A percentile compares a stretch with the other conserved stretches of the same genome.
Conservation (phyloP, 2,888 invertebrate genomes). For the Volucella inanis region DNA sequence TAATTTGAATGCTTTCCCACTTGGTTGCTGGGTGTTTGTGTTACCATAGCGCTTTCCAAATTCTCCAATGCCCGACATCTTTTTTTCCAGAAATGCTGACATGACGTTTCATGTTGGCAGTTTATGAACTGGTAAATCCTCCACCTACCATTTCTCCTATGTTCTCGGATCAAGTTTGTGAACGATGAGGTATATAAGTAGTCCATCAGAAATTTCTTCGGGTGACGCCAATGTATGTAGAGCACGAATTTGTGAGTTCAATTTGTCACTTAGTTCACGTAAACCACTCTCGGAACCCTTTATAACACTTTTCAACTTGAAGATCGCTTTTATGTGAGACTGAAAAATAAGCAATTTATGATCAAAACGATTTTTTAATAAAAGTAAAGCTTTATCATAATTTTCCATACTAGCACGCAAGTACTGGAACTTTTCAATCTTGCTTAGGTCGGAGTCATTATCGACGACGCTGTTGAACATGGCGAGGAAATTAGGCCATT, state of each 20-base stretch:
- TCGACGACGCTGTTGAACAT: constrained; percentile 65
- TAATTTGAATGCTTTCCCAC: constrained; percentile 8
- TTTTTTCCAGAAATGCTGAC: too few species aligned
- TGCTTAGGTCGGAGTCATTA: constrained; percentile 52
- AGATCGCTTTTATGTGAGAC: constrained; percentile 65
- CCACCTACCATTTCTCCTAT: constrained; percentile 34
- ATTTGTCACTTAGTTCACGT: constrained; percentile 43
- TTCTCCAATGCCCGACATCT: too few species aligned
- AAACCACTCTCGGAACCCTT: constrained; percentile 45
- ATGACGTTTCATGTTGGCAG: too few species aligned
- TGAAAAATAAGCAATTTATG: constrained; percentile 74
- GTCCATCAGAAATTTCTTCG: constrained; percentile 13
- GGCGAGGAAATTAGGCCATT: constrained; percentile 65
- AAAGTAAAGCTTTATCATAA: constrained; percentile 63
- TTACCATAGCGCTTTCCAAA: too few species aligned
- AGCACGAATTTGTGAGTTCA: constrained; percentile 47
- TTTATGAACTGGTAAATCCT: constrained; percentile 7
- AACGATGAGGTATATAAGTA: constrained; percentile 34
- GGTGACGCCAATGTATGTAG: constrained; percentile 26
- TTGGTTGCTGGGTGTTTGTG: too few species aligned
- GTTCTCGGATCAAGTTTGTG: constrained; percentile 19
- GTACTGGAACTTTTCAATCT: constrained; percentile 68
- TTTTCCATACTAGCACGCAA: constrained; percentile 37
- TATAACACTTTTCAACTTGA: constrained; percentile 48
- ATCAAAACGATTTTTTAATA: constrained; percentile 63